Percentiles rank a stretch among this genome's conserved stretches.
These are phyloP conservation scores for Dendrocopos noguchii DNA, from an alignment of 2,113 vertebrate genomes.

Conservation along the genomic window DNA sequence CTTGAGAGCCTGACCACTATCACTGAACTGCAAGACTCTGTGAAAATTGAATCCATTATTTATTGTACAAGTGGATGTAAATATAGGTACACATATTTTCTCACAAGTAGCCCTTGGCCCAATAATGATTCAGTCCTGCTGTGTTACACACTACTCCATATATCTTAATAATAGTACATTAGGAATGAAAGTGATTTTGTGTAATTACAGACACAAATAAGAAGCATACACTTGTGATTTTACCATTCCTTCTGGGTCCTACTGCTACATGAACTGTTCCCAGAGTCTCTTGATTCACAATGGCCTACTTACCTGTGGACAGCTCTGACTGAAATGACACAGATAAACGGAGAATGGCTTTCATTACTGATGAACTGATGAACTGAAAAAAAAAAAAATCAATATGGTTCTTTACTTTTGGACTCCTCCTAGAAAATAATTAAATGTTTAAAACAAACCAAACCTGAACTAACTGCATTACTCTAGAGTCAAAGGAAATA, in stretches of 20 bases:
- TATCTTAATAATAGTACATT: neutral
- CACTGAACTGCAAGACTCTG: neutral
- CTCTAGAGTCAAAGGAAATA: neutral
- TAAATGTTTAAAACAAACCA: neutral
- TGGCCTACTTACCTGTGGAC: neutral
- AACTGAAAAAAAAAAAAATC: neutral
- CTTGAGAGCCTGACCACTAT: neutral
- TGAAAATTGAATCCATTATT: neutral
- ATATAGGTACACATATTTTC: accelerated
- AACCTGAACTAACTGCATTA: neutral
- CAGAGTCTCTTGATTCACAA: neutral
- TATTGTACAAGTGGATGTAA: neutral
- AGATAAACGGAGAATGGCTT: neutral
- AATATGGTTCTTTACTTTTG: neutral
- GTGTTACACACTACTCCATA: neutral
- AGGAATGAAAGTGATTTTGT: neutral
- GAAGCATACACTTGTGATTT: neutral
- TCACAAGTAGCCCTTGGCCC: neutral
- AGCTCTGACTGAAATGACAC: neutral
- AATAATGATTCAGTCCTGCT: neutral
- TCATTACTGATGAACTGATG: neutral
- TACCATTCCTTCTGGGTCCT: neutral
- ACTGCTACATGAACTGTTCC: neutral
- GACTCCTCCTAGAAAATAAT: neutral
- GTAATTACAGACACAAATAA: neutral